Evolutionary conservation across 1,140 invertebrate species (phyloP).

Genomic region (Drosophila lowei): DNA sequence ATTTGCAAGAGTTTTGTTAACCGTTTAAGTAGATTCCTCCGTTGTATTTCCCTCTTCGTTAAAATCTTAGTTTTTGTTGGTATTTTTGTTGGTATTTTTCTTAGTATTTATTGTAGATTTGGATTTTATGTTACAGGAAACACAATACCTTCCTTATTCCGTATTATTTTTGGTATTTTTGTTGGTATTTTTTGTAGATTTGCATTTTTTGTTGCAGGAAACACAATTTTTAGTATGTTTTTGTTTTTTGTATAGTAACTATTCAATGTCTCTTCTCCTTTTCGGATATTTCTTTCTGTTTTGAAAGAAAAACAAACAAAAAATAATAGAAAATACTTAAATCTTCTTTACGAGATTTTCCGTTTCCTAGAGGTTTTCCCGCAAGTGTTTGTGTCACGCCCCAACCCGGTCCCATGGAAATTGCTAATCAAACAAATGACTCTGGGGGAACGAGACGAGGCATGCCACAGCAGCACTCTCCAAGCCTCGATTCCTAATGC

Average conservation of each 20-base stretch:
- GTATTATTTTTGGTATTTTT: slow-evolving; percentile 24
- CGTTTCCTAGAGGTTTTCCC: background rate
- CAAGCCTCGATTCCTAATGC: slow-evolving; percentile 10
- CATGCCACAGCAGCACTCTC: no score
- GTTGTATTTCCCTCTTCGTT: background rate
- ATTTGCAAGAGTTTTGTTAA: slow-evolving; percentile 37
- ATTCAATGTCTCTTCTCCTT: slow-evolving; percentile 5
- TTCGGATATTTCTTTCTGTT: slow-evolving; percentile 7
- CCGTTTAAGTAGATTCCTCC: slow-evolving; percentile 17
- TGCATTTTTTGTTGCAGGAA: slow-evolving; percentile 40
- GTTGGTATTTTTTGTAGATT: slow-evolving; percentile 33
- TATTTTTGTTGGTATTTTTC: slow-evolving; percentile 28
- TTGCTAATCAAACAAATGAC: slow-evolving; percentile 53
- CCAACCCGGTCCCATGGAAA: slow-evolving; percentile 7
- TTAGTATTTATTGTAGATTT: slow-evolving; percentile 26
- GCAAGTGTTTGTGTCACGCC: slow-evolving; percentile 36
- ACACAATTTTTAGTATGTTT: slow-evolving; percentile 38
- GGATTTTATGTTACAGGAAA: slow-evolving; percentile 22
- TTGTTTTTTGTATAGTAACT: slow-evolving; percentile 23
- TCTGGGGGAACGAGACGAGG: slow-evolving; percentile 5
- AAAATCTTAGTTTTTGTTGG: slow-evolving; percentile 27
- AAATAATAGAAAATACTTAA: slow-evolving; percentile 10
- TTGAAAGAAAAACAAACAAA: slow-evolving; percentile 2
- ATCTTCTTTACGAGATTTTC: slow-evolving; percentile 34
- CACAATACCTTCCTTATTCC: background rate